A percentile compares a stretch with the other conserved stretches of the same genome.
phyloP scores from a whole-genome alignment of 2,888 invertebrate species.

The Syrista parreyssii region DNA sequence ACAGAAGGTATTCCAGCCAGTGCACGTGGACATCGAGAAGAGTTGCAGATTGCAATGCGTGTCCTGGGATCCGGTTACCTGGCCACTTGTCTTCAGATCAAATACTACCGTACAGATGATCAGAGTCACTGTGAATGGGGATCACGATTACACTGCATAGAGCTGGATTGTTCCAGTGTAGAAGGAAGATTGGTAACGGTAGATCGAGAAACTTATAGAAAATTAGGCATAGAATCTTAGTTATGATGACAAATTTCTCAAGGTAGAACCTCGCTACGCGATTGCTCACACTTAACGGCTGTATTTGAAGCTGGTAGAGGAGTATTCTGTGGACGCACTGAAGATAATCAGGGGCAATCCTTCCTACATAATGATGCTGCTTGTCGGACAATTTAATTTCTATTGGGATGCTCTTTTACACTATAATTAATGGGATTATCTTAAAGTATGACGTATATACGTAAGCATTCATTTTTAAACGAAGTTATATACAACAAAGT shows the following conservation, averaged over 20 bases:
- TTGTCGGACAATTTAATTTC: neutral
- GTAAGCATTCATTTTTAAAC: neutral
- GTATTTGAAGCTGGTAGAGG: neutral
- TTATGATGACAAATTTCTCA: neutral
- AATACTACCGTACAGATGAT: slow-evolving; percentile 69
- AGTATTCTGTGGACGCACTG: neutral
- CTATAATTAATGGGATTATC: neutral
- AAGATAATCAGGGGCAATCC: neutral
- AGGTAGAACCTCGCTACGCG: neutral
- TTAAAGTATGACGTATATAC: neutral
- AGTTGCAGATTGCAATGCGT: slow-evolving; percentile 66
- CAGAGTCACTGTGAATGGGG: slow-evolving; percentile 70
- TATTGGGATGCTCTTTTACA: neutral
- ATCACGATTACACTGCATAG: slow-evolving; percentile 68
- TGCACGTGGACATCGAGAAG: slow-evolving; percentile 66
- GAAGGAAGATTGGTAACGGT: slow-evolving; percentile 67
- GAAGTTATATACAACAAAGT: neutral
- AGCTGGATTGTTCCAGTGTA: slow-evolving; percentile 68
- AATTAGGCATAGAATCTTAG: slow-evolving; percentile 58
- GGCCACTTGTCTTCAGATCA: slow-evolving; percentile 69
- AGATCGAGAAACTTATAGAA: slow-evolving; percentile 67
- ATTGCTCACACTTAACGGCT: neutral
- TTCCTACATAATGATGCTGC: neutral
- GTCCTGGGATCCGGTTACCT: slow-evolving; percentile 67
- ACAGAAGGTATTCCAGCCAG: slow-evolving; percentile 64